Base-by-base conservation (phyloP, 2,888 invertebrate genomes). In the Octonoba sinensis region DNA sequence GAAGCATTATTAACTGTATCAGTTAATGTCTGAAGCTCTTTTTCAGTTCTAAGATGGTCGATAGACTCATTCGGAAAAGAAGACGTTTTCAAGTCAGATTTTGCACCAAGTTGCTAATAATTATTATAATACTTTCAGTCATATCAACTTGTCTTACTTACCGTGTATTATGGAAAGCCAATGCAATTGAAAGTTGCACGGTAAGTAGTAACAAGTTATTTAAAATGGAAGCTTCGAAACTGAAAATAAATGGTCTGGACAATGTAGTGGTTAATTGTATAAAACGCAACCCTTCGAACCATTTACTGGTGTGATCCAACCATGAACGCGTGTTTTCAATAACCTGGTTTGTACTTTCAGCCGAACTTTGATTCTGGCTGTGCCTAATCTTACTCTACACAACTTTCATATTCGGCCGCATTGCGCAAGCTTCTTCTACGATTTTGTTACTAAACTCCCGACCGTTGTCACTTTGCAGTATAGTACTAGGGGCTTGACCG, bases 401-500 rank as follows among this genome's bases (percentile, higher is more conserved):
- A 27, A 72, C 66, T 56, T 74, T 73, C 44, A 74, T 20, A 62
- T 67, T 54, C 27, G 20, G n/a, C 67, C 60, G 66, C 60, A 73
- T 73, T 54, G 20, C 36, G 46, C 57, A 49, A 59, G 62, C 57
- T 64, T 78, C 46, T 60, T 65, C 44, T 11, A 74, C 18, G 11
- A 83, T 56, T 62, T 74, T 12, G 49, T 74, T 83, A 46, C 15
- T 46, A 49, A 85, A 84, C 51, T 83, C 83, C 82, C 72, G 24
- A 13, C 83, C 85, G 44, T 85, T 84, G 66, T 84, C 83, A 46
- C 60, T 69, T 56, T 85, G 83, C 12, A 84, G 57, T 59, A 85
- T 66, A n/a, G 27, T 6, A 22, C 44, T 27, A 46, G 85, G 84
- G 16, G 83, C 72, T 27, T n/a, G n/a, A n/a, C n/a, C n/a, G n/a